Evolutionary conservation across 2,113 vertebrate genomes (phyloP), one percentile per base, ranked within the genome.

Genomic region (Merops nubicus): DNA sequence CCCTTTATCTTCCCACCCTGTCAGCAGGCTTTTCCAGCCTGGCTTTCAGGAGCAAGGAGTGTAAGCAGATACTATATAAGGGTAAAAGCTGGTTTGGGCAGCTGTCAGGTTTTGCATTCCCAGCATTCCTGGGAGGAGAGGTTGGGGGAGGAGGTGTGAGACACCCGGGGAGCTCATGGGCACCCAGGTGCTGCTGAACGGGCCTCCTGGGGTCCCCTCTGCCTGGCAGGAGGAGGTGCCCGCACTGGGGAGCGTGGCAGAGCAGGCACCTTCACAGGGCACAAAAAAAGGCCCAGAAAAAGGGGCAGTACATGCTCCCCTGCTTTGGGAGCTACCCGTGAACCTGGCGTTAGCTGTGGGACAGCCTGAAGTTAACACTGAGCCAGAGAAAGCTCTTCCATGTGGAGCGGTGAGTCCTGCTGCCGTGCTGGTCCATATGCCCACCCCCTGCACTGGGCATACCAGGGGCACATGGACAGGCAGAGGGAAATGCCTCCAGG

Each of bases 41-140:
- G 0, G 60, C 80, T 78, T 50, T 92, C 4, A 2, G 90, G 48
- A 73, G 78, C 43, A 59, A 45, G 68, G 78, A 75, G 81, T 7
- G 56, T 43, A 65, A 93, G 88, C 75, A 93, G 82, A 85, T 60
- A 29, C 94, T 91, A 28, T 75, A 78, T 70, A 88, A 90, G 94
- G 94, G 78, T 75, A 79, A 88, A 82, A 94, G 89, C 95, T 51
- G 85, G 60, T 95, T 75, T 72, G 93, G 88, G 92, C 95, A 89
- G 92, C 88, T 85, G 85, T 47, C 60, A 67, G 92, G 77, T 28
- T 47, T 42, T 59, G 89, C 85, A 89, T 88, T 91, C 7, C 0
- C 91, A 89, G 89, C 93, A 94, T 90, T 96, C 92, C 94, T 83
- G 85, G n/a, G 56, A 89, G 75, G 48, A 88, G 78, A 93, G 70